phyloP scores from a whole-genome alignment of 2,113 vertebrate genomes.

The Tetraodon nigroviridis region DNA sequence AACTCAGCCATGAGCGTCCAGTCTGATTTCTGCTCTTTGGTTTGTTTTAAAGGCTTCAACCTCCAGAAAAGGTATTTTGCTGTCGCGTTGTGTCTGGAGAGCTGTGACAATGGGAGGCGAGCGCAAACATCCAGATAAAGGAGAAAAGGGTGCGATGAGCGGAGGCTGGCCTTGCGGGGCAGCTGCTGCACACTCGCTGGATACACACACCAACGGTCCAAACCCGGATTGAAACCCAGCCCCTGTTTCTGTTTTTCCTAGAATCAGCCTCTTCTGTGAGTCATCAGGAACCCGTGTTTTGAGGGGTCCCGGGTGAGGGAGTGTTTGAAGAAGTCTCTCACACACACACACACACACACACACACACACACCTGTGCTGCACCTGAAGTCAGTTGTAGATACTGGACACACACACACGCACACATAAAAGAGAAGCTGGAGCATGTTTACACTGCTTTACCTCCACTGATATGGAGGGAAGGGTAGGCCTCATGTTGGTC shows the following conservation, averaged over 20 bases:
- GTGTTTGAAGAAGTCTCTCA: background rate
- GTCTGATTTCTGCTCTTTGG: background rate
- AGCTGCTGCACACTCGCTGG: background rate
- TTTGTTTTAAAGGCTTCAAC: no score
- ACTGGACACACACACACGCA: background rate
- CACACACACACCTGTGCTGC: background rate
- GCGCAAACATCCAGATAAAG: conserved; percentile 32
- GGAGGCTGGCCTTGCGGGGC: background rate
- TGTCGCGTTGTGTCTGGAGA: conserved; percentile 34
- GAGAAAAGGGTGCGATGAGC: conserved; percentile 18
- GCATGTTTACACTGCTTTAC: conserved; percentile 44
- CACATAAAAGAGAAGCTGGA: conserved; percentile 17
- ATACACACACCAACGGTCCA: background rate
- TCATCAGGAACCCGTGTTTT: conserved; percentile 15
- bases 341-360: background rate
- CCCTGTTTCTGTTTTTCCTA: conserved; percentile 18
- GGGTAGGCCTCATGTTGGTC: no score
- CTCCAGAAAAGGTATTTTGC: background rate
- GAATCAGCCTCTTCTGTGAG: conserved; percentile 14
- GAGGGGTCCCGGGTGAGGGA: background rate
- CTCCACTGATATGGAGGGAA: conserved; percentile 7
- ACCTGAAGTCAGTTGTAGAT: conserved; percentile 7
- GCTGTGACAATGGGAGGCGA: conserved; percentile 11
- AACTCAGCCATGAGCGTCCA: background rate
- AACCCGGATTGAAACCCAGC: conserved; percentile 9